phyloP scores from a whole-genome alignment of 1,140 invertebrate genomes.

The Papilio glaucus region DNA sequence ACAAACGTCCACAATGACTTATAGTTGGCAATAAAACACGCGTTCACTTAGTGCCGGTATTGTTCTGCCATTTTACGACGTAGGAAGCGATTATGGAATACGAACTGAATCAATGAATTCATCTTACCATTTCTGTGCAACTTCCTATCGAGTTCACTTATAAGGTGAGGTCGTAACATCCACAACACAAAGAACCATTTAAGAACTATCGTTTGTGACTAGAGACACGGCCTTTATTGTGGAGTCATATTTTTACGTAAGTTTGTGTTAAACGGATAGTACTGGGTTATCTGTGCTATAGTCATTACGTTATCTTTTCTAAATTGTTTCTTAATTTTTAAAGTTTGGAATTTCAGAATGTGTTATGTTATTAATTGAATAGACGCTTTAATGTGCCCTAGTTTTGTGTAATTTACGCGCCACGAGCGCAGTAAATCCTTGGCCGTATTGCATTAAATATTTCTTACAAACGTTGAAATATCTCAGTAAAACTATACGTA shows the following conservation, averaged over 20 bases:
- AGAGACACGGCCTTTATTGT: neutral
- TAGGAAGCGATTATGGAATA: constrained; percentile 26
- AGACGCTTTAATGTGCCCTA: neutral
- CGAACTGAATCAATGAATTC: constrained; percentile 30
- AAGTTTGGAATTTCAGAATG: neutral
- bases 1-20: constrained; percentile 4
- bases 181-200: neutral
- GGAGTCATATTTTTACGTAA: neutral
- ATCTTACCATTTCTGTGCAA: constrained; percentile 39
- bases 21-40: constrained; percentile 9
- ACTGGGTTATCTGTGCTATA: too few relatives aligned
- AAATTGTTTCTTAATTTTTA: neutral
- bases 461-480: constrained; percentile 24
- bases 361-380: neutral
- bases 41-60: neutral
- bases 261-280: neutral
- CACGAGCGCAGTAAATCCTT: constrained; percentile 13
- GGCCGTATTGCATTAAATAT: constrained; percentile 14
- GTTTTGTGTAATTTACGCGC: constrained; percentile 19
- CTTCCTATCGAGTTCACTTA: constrained; percentile 40
- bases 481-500: neutral
- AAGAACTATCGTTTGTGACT: neutral
- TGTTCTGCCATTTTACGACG: constrained; percentile 20
- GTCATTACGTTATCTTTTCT: constrained; percentile 11
- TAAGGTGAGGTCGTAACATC: constrained; percentile 41